phyloP scores from a whole-genome alignment of 2,888 invertebrate genomes.

The Trichogramma evanescens region DNA sequence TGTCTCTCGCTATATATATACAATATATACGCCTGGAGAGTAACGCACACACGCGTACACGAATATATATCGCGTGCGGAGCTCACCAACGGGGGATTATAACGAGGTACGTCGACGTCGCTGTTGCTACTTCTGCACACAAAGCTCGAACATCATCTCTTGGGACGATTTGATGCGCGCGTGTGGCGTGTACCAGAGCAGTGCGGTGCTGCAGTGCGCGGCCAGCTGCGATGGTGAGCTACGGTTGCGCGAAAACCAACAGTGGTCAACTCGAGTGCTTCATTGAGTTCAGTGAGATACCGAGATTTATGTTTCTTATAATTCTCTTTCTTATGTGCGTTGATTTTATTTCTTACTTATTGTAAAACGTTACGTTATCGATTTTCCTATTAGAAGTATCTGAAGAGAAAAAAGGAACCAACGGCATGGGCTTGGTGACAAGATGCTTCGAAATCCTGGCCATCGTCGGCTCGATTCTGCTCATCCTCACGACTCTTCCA shows the following conservation, averaged over 20 bases:
- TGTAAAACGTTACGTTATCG: background rate
- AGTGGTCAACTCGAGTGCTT: slow-evolving; percentile 65
- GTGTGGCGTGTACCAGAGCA: too few species aligned
- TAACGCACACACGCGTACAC: background rate
- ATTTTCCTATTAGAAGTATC: background rate
- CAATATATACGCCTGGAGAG: too few species aligned
- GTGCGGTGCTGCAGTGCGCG: background rate
- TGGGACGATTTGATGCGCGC: background rate
- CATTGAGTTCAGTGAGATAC: slow-evolving; percentile 54
- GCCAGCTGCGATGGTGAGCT: slow-evolving; percentile 50
- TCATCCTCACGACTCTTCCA: slow-evolving; percentile 72
- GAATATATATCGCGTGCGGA: background rate
- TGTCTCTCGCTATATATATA: too few species aligned
- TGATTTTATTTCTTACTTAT: background rate
- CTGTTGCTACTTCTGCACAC: background rate
- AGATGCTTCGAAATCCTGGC: slow-evolving; percentile 69
- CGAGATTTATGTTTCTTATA: background rate
- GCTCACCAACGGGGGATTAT: background rate
- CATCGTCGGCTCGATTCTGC: slow-evolving; percentile 62
- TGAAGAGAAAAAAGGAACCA: background rate
- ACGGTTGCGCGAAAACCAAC: slow-evolving; percentile 60
- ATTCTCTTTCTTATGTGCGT: background rate
- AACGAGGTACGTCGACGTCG: slow-evolving; percentile 1
- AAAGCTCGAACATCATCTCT: background rate
- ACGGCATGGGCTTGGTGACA: slow-evolving; percentile 46